phyloP scores from a whole-genome alignment of 2,113 vertebrate species.

The Pomatostomus ruficeps region DNA sequence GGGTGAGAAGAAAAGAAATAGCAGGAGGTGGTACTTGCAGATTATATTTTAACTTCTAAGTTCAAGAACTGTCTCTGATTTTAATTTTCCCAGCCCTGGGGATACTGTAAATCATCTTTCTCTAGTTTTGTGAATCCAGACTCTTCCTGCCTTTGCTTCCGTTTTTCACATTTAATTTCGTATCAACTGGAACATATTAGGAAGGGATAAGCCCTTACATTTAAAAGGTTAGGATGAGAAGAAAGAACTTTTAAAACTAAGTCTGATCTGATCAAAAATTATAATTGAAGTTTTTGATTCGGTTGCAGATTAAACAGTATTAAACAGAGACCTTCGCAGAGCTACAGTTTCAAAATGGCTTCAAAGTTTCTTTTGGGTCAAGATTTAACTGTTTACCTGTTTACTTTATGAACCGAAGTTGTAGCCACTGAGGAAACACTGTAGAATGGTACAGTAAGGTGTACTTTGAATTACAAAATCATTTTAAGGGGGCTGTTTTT shows the following conservation, averaged over 20 bases:
- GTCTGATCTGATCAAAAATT: not conserved
- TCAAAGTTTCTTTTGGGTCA: not conserved
- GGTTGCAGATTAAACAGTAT: not conserved
- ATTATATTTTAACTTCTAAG: not conserved
- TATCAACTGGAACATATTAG: not conserved
- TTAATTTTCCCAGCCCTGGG: not conserved
- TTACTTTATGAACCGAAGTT: not conserved
- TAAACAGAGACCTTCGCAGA: not conserved
- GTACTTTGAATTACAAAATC: not conserved
- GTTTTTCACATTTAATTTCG: conserved; percentile 15
- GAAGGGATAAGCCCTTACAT: not conserved
- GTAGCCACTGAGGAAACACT: not conserved
- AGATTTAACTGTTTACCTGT: not conserved
- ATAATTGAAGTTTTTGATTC: not conserved
- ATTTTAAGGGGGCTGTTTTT: not conserved
- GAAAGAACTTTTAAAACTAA: not conserved
- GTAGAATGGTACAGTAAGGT: not conserved
- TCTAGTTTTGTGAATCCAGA: not conserved
- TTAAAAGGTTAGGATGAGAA: not conserved
- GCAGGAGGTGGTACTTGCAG: not conserved
- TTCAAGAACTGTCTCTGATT: not conserved
- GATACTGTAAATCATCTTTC: not conserved
- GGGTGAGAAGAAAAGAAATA: not conserved
- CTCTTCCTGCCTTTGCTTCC: not conserved
- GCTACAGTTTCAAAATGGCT: not conserved